Evolutionary conservation across 2,888 invertebrate genomes (phyloP), one percentile per base, ranked within the genome.

Genomic region (Metellina segmentata): DNA sequence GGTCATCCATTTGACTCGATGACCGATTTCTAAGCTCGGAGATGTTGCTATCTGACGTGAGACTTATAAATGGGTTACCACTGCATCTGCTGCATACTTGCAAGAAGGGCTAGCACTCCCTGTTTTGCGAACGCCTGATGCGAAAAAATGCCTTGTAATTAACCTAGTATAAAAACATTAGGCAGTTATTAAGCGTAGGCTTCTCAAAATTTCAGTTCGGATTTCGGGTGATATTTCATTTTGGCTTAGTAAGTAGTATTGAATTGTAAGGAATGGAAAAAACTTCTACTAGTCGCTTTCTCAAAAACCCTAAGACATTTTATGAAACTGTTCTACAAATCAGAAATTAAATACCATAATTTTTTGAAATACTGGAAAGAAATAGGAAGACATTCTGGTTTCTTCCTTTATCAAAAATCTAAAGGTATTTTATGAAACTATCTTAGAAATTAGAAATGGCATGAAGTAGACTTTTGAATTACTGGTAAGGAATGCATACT

Each of bases 1-100:
- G 90, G 90, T 90, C 90, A 90, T 85, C 79, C 79, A 52, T 85
- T 85, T 90, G 90, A 90, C 90, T 90, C 79, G 78, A 75, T 90
- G 90, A 90, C 90, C 90, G 90, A 85, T 78, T 85, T 90, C 79
- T 69, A 19, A 78, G 78, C n/a, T 72, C 34, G 16, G 77, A 89
- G 89, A 52, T 89, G 83, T 71, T 83, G 81, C 51, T 48, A 88
- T 19, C 87, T 53, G 86, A 19, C 51, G 83, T 72, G 72, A 81
- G 71, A 78, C 82, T 83, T 81, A 34, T 83, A 89, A 89, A 83
- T 89, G 89, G 89, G 89, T 89, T 89, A 89, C 48, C 79, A 19
- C 81, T 88, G 53, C 79, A 19, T 71, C 48, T 11, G 34, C 81
- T 82, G 81, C 70, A 48, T 16, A 53, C 81, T 61, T 82, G 48